A percentile compares a stretch with the other conserved stretches of the same genome.
Evolutionary conservation across 2,888 invertebrate genomes (phyloP).

Genomic region (Eristalinus aeneus): DNA sequence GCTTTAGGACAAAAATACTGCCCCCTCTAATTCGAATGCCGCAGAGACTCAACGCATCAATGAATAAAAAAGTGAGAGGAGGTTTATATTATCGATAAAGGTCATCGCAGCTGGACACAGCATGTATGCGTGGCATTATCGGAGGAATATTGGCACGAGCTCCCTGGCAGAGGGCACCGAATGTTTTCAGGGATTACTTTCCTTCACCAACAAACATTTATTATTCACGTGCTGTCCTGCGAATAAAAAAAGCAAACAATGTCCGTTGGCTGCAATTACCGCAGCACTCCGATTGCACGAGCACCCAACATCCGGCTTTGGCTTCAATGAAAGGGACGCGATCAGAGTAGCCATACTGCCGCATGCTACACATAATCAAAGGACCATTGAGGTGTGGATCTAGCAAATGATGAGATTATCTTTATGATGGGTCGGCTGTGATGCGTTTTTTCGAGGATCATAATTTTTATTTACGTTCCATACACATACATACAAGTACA

Average conservation of each 20-base stretch:
- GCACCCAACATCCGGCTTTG: slow-evolving; percentile 59
- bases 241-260: slow-evolving; percentile 61
- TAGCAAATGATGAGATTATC: slow-evolving; percentile 45
- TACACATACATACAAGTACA: too few relatives aligned
- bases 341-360: neutral
- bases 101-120: slow-evolving; percentile 68
- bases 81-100: slow-evolving; percentile 57
- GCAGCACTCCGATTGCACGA: slow-evolving; percentile 21
- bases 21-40: slow-evolving; percentile 33
- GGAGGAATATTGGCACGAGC: slow-evolving; percentile 53
- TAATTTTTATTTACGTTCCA: neutral
- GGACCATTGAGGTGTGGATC: neutral
- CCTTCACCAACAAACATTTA: slow-evolving; percentile 47
- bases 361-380: slow-evolving; percentile 8
- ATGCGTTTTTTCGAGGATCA: slow-evolving; percentile 1
- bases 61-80: slow-evolving; percentile 64
- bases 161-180: slow-evolving; percentile 40
- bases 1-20: neutral
- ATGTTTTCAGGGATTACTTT: slow-evolving; percentile 56
- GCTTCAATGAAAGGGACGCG: slow-evolving; percentile 29
- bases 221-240: slow-evolving; percentile 10
- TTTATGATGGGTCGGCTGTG: slow-evolving; percentile 33
- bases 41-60: slow-evolving; percentile 41
- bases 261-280: slow-evolving; percentile 23
- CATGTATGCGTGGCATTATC: slow-evolving; percentile 40